These are phyloP conservation scores for Pristionchus japonicus DNA, from an alignment of 2,888 invertebrate species.

Conservation along the genomic window DNA sequence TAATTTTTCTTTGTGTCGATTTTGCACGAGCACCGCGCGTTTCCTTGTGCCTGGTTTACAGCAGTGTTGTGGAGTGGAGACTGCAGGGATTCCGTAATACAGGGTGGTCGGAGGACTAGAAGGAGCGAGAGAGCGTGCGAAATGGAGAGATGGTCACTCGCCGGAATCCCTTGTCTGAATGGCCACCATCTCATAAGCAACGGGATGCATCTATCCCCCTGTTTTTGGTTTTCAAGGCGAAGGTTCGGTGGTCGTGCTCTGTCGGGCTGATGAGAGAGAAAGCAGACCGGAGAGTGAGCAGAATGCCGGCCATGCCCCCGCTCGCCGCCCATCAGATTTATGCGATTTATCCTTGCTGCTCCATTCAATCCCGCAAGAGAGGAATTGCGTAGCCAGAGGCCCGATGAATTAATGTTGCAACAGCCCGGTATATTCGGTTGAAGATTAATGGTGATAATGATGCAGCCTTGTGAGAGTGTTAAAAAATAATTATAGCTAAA, in stretches of 20 bases:
- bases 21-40: neutral
- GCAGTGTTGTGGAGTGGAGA: neutral
- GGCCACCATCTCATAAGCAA: slow-evolving; percentile 12
- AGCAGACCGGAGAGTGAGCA: neutral
- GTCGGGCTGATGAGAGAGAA: neutral
- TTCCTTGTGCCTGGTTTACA: neutral
- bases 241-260: too few relatives aligned
- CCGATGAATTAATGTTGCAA: neutral
- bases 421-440: neutral
- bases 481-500: too few relatives aligned
- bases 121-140: too few relatives aligned
- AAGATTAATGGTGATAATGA: neutral
- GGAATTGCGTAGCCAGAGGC: neutral
- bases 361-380: neutral
- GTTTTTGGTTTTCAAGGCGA: neutral
- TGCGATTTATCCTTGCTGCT: neutral
- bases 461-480: too few relatives aligned
- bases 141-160: neutral
- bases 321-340: neutral
- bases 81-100: slow-evolving; percentile 1
- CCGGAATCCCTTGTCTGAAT: neutral
- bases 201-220: neutral
- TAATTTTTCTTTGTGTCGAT: neutral
- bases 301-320: neutral
- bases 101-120: neutral